Evolutionary conservation across 2,888 invertebrate species (phyloP), one percentile per base, ranked within the genome.

Genomic region (Trichogramma dendrolimi): DNA sequence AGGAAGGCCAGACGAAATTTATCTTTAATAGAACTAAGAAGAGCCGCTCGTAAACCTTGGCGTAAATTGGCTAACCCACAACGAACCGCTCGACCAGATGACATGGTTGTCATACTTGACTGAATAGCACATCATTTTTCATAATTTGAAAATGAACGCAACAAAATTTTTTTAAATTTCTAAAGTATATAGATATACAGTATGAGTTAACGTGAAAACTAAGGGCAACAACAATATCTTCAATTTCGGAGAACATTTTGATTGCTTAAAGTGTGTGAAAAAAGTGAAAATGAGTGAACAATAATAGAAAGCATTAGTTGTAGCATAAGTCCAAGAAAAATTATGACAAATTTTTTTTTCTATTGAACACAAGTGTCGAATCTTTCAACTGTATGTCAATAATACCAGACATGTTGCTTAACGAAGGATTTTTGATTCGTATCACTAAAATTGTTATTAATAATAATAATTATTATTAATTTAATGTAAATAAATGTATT

Each of bases 41-140:
- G 92, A 75, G 90, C 91, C 66, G 93, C 93, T 50, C 86, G 94
- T 67, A 92, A 92, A 76, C 94, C 94, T 8, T 92, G 91, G 88
- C 83, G 89, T 73, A 83, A 84, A 77, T 79, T 88, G 68, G 73
- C 74, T 53, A 68, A 74, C 8, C 75, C 73, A 40, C 65, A 57
- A 11, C 50, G 60, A 14, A 41, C 51, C 5, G 40, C 55, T 4
- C 75, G 79, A 61, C 76, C 73, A 42, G 78, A 81, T 64, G 80
- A 81, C 64, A 77, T 80, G 78, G 80, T 81, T 59, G 80, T 81
- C 50, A 78, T 80, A 63, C 75, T 81, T 67, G 81, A 81, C 74
- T 81, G 79, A 81, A 78, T 71, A 5, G 40, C 38, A 14, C n/a
- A 7, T 4, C 38, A 55, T 48, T 43, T 39, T 44, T 10, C 40